Base-by-base conservation (phyloP, 2,797 vertebrate species). In the Notamacropus eugenii region DNA sequence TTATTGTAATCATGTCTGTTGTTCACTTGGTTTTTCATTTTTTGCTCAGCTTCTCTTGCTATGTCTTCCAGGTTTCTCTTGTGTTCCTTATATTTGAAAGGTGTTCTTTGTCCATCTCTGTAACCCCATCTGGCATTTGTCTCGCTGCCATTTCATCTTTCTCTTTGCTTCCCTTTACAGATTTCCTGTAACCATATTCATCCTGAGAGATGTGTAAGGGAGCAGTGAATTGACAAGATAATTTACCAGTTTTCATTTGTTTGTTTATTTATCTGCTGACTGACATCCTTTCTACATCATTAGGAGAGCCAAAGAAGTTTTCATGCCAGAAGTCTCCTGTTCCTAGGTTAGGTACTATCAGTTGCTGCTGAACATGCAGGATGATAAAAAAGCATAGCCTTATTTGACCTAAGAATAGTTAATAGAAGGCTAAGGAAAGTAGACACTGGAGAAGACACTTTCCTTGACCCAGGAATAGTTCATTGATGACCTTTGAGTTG, bases 311-410 rank as follows among this genome's bases (percentile, higher is more conserved):
- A 13, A 34, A 54, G 34, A 91, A 50, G 24, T 92, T 92, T 96
- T 95, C 56, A 54, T 62, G 50, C 46, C 59, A 29, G 19, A 93
- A 54, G 10, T 56, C 58, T 93, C n/a, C 34, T 93, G 24, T 90
- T 90, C 90, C 12, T 14, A 87, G 54, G 34, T 55, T 92, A 56
- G 54, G 74, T 90, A 46, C 58, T 57, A 31, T 96, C n/a, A 10
- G 40, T 93, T 74, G 55, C 92, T 58, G 92, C 54, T 54, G 54
- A 92, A 40, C 57, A 0, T 31, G 55, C 27, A 40, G 52, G 92
- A 12, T 95, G 62, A 40, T 52, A 13, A 50, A 90, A 46, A 91
- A 92, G n/a, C 67, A 92, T 90, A 52, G 46, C 57, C 52, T 96
- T 67, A 91, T 57, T 28, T 95, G 96, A 92, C 0, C 0, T 31